phyloP scores from a whole-genome alignment of 2,888 invertebrate species.

The Elmis aenea region DNA sequence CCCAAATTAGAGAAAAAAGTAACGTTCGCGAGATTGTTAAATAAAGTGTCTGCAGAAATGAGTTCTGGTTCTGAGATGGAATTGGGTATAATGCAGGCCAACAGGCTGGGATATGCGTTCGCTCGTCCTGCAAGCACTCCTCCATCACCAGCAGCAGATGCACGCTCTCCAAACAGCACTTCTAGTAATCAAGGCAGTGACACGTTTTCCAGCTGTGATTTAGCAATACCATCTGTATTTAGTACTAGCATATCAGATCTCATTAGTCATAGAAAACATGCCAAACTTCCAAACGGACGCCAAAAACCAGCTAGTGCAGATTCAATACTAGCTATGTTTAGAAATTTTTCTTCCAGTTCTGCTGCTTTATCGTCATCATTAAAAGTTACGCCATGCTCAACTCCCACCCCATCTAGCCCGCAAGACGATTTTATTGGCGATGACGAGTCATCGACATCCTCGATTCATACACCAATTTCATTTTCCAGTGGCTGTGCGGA shows the following conservation, averaged over 20 bases:
- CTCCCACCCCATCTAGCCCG: slow-evolving; percentile 69
- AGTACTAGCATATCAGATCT: slow-evolving; percentile 52
- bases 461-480: slow-evolving; percentile 58
- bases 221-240: slow-evolving; percentile 58
- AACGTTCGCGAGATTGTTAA: slow-evolving; percentile 68
- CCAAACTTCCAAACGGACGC: slow-evolving; percentile 41
- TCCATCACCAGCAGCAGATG: slow-evolving; percentile 62
- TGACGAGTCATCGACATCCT: slow-evolving; percentile 68
- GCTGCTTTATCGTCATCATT: slow-evolving; percentile 59
- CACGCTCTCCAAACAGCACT: slow-evolving; percentile 61
- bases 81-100: slow-evolving; percentile 46
- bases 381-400: slow-evolving; percentile 62
- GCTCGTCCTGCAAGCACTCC: slow-evolving; percentile 52
- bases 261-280: slow-evolving; percentile 36
- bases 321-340: slow-evolving; percentile 73
- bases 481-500: slow-evolving; percentile 56
- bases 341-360: slow-evolving; percentile 64
- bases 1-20: slow-evolving; percentile 74
- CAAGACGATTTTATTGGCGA: slow-evolving; percentile 67
- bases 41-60: slow-evolving; percentile 74
- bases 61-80: slow-evolving; percentile 69
- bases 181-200: slow-evolving; percentile 74
- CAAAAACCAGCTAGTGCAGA: slow-evolving; percentile 73
- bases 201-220: slow-evolving; percentile 68
- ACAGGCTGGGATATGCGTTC: slow-evolving; percentile 41